phyloP scores from a whole-genome alignment of 2,888 invertebrate species.

The Ophion obscuratus region DNA sequence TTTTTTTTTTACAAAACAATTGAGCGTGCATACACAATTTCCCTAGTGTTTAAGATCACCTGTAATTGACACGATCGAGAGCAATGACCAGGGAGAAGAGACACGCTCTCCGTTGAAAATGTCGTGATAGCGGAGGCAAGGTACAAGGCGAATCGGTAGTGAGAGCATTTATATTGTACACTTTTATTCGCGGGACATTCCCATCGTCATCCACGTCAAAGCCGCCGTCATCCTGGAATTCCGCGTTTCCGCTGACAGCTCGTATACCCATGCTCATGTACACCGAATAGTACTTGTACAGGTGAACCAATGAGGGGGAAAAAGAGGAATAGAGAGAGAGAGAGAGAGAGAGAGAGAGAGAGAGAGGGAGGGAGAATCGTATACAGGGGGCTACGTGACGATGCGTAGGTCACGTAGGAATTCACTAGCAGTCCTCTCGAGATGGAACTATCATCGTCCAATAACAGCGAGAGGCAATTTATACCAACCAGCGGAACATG shows the following conservation, averaged over 20 bases:
- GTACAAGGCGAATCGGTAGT: background rate
- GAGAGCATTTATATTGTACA: constrained; percentile 12
- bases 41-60: constrained; percentile 2
- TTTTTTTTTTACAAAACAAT: background rate
- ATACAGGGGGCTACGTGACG: constrained; percentile 43
- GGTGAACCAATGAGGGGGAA: background rate
- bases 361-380: background rate
- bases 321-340: background rate
- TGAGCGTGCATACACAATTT: background rate
- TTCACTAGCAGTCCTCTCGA: constrained; percentile 43
- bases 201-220: constrained; percentile 22
- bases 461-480: constrained; percentile 65
- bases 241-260: constrained; percentile 35
- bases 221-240: constrained; percentile 31
- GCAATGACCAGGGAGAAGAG: constrained; percentile 15
- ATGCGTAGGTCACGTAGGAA: constrained; percentile 42
- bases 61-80: background rate
- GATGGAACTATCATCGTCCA: constrained; percentile 65
- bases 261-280: constrained; percentile 13
- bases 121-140: background rate
- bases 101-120: constrained; percentile 1
- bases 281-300: constrained; percentile 1
- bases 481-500: constrained; percentile 67
- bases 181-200: constrained; percentile 35
- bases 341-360: constrained; percentile 7